Evolutionary conservation across 2,888 invertebrate genomes (phyloP), one percentile per base, ranked within the genome.

Genomic region (Ectemnius cavifrons): DNA sequence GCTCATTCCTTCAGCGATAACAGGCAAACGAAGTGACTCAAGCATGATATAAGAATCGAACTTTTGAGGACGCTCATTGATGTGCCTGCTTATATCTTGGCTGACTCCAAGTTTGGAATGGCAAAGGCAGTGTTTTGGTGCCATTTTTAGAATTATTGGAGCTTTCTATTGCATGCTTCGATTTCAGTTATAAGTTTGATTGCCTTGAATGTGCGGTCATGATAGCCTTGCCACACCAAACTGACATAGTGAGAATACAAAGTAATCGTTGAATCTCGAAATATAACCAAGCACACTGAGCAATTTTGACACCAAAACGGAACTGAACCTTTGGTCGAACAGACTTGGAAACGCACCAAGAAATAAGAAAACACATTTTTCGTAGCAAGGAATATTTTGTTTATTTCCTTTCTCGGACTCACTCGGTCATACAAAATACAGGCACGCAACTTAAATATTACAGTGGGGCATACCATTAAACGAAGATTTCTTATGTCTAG

Each of bases 21-120:
- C 13, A 47, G 52, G 45, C 20, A 69, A 14, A 13, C 60, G 66
- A 57, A 60, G 57, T 45, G 57, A 69, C 70, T 61, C 18, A 46
- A 67, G 16, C 52, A 16, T 16, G 52, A 52, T 14, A 45, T 70
- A 47, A 56, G 63, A 67, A 71, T 59, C 37, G 71, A 75, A 60
- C 63, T 67, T 70, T 74, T 68, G 68, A 75, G 74, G 81, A 80
- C 87, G 88, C 89, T 89, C 87, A 85, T 87, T 85, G 77, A 89
- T 89, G 90, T 90, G 90, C 92, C 92, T 93, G 92, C 92, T 92
- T 93, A 93, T 92, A 91, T 93, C 93, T 91, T 91, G 91, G 92
- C 90, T 91, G 90, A 93, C 93, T 93, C 93, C 94, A 94, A 94
- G 94, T 94, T 93, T 94, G 94, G 94, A 93, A 93, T 93, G 93